A percentile compares a stretch with the other conserved stretches of the same genome.
These are phyloP conservation scores for Eudasyphora cyanicolor DNA, from an alignment of 2,888 invertebrate genomes.

Conservation along the genomic window DNA sequence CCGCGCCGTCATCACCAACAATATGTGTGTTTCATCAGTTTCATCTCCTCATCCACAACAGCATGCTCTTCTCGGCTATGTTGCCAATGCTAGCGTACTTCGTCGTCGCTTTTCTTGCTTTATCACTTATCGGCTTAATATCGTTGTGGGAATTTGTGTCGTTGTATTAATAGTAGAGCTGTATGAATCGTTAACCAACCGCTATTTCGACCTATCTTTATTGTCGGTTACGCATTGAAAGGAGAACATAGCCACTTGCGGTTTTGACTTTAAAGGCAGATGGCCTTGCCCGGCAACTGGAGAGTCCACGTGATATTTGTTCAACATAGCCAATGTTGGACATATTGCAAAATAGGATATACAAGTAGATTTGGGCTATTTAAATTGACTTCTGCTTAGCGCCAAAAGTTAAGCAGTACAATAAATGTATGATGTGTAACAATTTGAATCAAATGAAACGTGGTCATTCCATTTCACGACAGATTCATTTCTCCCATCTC, in stretches of 20 bases:
- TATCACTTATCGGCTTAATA: slow-evolving; percentile 14
- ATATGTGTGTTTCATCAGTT: slow-evolving; percentile 8
- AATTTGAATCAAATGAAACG: no score
- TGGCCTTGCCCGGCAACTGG: slow-evolving; percentile 3
- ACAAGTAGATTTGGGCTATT: no score
- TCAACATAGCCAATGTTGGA: background rate
- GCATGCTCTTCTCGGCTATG: background rate
- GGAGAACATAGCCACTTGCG: background rate
- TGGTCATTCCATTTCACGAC: no score
- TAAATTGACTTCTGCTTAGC: background rate
- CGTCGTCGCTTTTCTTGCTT: background rate
- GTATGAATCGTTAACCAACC: background rate
- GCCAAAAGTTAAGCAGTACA: background rate
- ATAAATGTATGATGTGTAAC: no score
- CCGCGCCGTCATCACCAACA: background rate
- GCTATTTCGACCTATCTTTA: background rate
- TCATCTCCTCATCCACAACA: background rate
- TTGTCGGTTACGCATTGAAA: background rate
- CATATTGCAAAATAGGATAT: background rate
- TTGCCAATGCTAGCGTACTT: background rate
- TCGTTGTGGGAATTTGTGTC: slow-evolving; percentile 13
- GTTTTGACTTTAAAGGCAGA: no score
- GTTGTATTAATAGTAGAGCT: background rate
- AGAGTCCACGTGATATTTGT: background rate
- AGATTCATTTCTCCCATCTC: no score